Conservation (phyloP, 2,888 invertebrate genomes). For the Galeruca laticollis region DNA sequence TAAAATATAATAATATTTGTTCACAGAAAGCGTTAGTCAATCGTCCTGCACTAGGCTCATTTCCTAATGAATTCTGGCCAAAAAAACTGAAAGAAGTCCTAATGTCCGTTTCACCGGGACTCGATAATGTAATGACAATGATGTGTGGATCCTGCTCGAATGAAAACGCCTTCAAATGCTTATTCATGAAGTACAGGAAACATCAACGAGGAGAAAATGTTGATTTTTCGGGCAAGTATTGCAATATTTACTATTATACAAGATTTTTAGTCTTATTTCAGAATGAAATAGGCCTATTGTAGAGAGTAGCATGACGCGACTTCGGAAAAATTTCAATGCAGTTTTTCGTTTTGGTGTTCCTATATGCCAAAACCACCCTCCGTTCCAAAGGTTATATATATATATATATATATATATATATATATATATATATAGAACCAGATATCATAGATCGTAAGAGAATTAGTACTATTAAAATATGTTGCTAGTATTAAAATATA, state of each 20-base stretch:
- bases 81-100: conserved; percentile 79
- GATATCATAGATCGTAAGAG: too few species aligned
- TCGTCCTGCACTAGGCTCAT: conserved; percentile 94
- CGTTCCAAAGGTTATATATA: too few species aligned
- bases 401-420: too few species aligned
- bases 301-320: too few species aligned
- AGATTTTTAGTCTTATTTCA: too few species aligned
- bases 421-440: too few species aligned
- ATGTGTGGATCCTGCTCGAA: conserved; percentile 98
- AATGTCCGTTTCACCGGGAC: conserved; percentile 73
- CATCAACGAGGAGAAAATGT: conserved; percentile 79
- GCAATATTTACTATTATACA: background rate
- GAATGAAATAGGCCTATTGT: too few species aligned
- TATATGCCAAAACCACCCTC: too few species aligned
- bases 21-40: conserved; percentile 83
- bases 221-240: conserved; percentile 52
- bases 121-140: conserved; percentile 91
- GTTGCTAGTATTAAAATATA: too few species aligned
- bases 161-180: conserved; percentile 96
- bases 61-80: conserved; percentile 92
- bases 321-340: too few species aligned
- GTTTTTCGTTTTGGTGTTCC: too few species aligned
- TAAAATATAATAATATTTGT: background rate
- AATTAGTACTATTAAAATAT: too few species aligned
- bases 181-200: conserved; percentile 88